Conservation (phyloP, 2,888 invertebrate species). For the Cantharis rufa region DNA sequence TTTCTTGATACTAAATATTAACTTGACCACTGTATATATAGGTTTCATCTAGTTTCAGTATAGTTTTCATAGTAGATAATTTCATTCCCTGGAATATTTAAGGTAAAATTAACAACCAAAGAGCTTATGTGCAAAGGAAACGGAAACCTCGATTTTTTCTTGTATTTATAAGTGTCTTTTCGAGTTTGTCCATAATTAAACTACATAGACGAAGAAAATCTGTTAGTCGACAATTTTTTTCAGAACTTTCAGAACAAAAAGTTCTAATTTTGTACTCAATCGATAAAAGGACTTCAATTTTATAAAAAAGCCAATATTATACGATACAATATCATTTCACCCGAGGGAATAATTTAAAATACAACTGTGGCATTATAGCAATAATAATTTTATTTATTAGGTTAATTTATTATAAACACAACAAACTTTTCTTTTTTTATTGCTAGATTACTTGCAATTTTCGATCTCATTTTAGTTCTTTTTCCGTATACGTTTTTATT, state of each 20-base stretch:
- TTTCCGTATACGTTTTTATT: not conserved
- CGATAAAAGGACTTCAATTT: not conserved
- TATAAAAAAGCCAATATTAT: not conserved
- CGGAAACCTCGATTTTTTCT: not conserved
- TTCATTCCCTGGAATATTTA: not conserved
- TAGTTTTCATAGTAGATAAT: too few species aligned
- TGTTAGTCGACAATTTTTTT: not conserved
- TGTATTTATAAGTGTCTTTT: not conserved
- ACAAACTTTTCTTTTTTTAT: not conserved
- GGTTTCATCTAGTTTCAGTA: too few species aligned
- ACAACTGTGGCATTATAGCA: not conserved
- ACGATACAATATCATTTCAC: not conserved
- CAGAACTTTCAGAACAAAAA: not conserved
- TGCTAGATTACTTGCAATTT: not conserved
- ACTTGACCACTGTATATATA: too few species aligned
- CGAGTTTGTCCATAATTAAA: not conserved
- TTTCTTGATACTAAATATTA: too few species aligned
- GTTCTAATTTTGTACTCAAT: not conserved
- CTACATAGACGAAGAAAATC: not conserved
- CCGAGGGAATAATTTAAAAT: not conserved
- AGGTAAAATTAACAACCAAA: not conserved
- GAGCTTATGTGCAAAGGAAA: not conserved
- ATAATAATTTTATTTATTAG: not conserved
- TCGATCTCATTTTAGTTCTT: not conserved
- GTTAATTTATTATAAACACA: not conserved